A percentile compares a stretch with the other conserved stretches of the same genome.
Conservation (phyloP, 2,888 invertebrate genomes). For the Agapetus fuscipes region DNA sequence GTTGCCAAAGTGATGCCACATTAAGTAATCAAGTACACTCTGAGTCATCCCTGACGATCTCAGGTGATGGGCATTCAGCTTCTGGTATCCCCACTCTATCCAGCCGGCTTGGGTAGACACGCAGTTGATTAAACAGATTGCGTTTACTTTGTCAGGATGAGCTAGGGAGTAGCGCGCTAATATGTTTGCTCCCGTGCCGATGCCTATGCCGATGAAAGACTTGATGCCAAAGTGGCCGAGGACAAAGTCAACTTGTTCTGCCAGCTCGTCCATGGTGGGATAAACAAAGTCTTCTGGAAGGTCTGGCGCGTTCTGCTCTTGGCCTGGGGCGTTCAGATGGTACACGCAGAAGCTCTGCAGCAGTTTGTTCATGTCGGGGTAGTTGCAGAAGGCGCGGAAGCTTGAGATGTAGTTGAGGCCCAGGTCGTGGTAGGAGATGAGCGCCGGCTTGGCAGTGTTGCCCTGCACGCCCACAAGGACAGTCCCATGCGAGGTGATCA, state of each 20-base stretch:
- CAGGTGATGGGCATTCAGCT: slow-evolving; percentile 82
- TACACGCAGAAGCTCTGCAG: slow-evolving; percentile 95
- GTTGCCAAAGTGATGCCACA: slow-evolving; percentile 99
- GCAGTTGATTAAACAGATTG: slow-evolving; percentile 87
- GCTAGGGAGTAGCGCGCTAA: slow-evolving; percentile 81
- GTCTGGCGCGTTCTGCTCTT: slow-evolving; percentile 90
- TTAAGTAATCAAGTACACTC: slow-evolving; percentile 88
- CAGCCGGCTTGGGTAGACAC: slow-evolving; percentile 91
- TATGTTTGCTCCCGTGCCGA: slow-evolving; percentile 96
- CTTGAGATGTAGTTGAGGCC: slow-evolving; percentile 94
- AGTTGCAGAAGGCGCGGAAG: slow-evolving; percentile 92
- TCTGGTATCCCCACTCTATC: slow-evolving; percentile 99
- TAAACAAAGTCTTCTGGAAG: slow-evolving; percentile 90
- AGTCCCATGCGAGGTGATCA: slow-evolving; percentile 86
- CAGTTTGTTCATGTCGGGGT: slow-evolving; percentile 79
- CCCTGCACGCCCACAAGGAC: slow-evolving; percentile 92
- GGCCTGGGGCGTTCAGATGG: slow-evolving; percentile 97
- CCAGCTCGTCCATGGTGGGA: slow-evolving; percentile 94
- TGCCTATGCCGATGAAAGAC: slow-evolving; percentile 91
- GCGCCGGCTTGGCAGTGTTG: slow-evolving; percentile 82
- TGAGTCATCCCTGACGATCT: slow-evolving; percentile 88
- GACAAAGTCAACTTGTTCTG: slow-evolving; percentile 83
- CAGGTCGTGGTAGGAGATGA: slow-evolving; percentile 97
- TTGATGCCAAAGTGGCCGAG: slow-evolving; percentile 84
- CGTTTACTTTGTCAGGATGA: slow-evolving; percentile 82